Percentiles rank a stretch among this genome's conserved stretches.
Conservation (phyloP, 2,113 vertebrate species). For the Orcinus orca region DNA sequence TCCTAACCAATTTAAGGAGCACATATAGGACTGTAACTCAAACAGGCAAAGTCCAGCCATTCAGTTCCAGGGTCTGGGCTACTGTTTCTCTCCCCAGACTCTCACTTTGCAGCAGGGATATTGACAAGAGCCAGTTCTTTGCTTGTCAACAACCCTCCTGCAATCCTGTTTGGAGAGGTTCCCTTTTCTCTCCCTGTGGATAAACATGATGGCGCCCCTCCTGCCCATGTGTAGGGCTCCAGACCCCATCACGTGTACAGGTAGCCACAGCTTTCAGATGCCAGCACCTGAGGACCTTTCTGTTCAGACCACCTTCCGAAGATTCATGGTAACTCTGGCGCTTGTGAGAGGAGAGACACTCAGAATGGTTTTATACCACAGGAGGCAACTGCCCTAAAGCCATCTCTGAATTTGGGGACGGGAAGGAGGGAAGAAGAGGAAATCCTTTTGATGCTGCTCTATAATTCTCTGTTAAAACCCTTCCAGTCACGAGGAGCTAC, state of each 20-base stretch:
- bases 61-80: not conserved
- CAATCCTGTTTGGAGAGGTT: not conserved
- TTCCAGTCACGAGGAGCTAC: not conserved
- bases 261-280: not conserved
- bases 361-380: not conserved
- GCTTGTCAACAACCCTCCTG: not conserved
- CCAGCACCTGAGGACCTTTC: not conserved
- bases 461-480: not conserved
- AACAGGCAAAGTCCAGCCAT: not conserved
- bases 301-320: not conserved
- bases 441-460: constrained; percentile 20
- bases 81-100: not conserved
- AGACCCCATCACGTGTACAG: not conserved
- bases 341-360: constrained; percentile 37
- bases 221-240: not conserved
- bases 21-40: not conserved
- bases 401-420: not conserved
- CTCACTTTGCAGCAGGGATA: not conserved
- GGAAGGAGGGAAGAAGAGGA: not conserved
- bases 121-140: not conserved
- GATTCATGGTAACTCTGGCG: not conserved
- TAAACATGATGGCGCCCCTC: not conserved
- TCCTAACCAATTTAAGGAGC: constrained; percentile 8
- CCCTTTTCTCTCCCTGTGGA: not conserved
- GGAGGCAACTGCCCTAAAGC: not conserved